Evolutionary conservation across 1,140 invertebrate species (phyloP).

Genomic region (Probaryconus sp.): DNA sequence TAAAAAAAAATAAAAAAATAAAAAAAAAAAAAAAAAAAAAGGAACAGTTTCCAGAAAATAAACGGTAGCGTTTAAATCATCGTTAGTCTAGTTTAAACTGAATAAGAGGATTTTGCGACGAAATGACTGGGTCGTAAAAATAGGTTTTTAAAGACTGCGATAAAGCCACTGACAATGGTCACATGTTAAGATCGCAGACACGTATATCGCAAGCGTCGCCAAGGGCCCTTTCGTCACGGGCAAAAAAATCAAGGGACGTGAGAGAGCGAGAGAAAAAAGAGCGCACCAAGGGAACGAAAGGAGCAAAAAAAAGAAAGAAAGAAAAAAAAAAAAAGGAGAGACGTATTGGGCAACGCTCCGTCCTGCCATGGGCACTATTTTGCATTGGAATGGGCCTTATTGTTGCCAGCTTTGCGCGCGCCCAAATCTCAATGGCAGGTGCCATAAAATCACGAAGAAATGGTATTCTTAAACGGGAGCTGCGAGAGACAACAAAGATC

Average conservation of each 20-base stretch:
- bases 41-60: too few relatives aligned
- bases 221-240: slow-evolving; percentile 38
- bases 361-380: slow-evolving; percentile 50
- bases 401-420: slow-evolving; percentile 66
- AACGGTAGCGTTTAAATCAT: slow-evolving; percentile 27
- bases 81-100: slow-evolving; percentile 37
- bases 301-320: background rate
- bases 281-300: slow-evolving; percentile 26
- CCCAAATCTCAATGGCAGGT: slow-evolving; percentile 67
- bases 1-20: too few relatives aligned
- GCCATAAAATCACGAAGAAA: slow-evolving; percentile 68
- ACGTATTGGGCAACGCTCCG: slow-evolving; percentile 29
- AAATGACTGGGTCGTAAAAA: slow-evolving; percentile 46
- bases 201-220: slow-evolving; percentile 50
- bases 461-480: slow-evolving; percentile 63
- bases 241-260: slow-evolving; percentile 26
- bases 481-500: slow-evolving; percentile 29
- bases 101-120: slow-evolving; percentile 26
- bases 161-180: slow-evolving; percentile 43
- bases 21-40: too few relatives aligned
- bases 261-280: slow-evolving; percentile 23
- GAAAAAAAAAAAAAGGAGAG: slow-evolving; percentile 16
- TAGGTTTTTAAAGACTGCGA: slow-evolving; percentile 49
- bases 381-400: slow-evolving; percentile 71
- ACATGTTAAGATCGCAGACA: slow-evolving; percentile 37